Conservation (phyloP, 2,797 vertebrate species). For the Morus bassanus region DNA sequence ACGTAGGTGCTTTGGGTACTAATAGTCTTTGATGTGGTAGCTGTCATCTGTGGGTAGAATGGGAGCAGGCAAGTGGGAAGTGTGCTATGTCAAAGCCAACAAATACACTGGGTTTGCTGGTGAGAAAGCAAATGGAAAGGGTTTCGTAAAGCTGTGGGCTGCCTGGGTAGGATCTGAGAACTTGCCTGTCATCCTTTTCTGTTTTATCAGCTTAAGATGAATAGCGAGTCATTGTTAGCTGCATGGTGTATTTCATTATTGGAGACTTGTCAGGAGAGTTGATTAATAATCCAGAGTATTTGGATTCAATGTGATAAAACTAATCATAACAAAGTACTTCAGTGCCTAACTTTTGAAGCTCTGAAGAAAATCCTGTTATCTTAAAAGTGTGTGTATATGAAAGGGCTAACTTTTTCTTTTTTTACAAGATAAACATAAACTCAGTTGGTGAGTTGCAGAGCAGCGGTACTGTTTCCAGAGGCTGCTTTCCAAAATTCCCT, state of each 20-base stretch:
- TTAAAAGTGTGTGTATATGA: constrained; percentile 5
- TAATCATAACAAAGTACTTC: constrained; percentile 43
- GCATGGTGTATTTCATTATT: not conserved
- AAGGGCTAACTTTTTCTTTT: not conserved
- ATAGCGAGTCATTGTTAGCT: constrained; percentile 19
- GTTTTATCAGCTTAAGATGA: constrained; percentile 30
- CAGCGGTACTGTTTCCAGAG: not conserved
- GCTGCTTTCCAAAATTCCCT: constrained; percentile 21
- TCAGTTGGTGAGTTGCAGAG: not conserved
- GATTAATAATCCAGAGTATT: constrained; percentile 36
- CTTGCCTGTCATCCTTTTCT: constrained; percentile 12
- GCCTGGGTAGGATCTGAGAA: not conserved
- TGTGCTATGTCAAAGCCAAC: not conserved
- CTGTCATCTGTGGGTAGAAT: not conserved
- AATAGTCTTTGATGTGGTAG: not conserved
- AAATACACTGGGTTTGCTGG: not conserved
- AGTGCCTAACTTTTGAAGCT: constrained; percentile 16
- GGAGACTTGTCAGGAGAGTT: constrained; percentile 33
- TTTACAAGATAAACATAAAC: constrained; percentile 16
- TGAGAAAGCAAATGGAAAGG: not conserved
- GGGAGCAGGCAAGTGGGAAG: not conserved
- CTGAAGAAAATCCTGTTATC: constrained; percentile 56
- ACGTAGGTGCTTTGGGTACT: not conserved
- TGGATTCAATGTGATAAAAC: constrained; percentile 52
- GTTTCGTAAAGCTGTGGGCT: constrained; percentile 3